A percentile compares a stretch with the other conserved stretches of the same genome.
Conservation (phyloP, 2,797 vertebrate species). For the Coracias cyanogaster region DNA sequence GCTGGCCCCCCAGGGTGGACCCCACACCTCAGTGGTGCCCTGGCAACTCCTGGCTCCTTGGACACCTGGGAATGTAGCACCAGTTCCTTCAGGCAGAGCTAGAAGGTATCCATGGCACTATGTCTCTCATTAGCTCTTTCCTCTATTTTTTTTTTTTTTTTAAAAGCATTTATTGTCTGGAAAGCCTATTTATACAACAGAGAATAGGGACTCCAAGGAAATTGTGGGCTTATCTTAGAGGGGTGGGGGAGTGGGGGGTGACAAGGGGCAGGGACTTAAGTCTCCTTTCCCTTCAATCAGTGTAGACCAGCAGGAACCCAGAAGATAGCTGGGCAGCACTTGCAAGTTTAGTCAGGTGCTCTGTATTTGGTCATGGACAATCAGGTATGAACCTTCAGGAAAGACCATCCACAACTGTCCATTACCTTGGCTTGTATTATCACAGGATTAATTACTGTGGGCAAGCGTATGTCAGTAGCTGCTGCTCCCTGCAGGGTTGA, state of each 20-base stretch:
- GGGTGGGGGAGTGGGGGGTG: too few relatives aligned
- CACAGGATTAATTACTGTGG: background rate
- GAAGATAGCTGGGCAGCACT: background rate
- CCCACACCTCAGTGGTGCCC: background rate
- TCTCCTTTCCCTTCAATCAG: background rate
- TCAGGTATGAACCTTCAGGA: background rate
- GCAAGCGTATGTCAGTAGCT: background rate
- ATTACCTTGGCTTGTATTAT: background rate
- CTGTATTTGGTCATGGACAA: background rate
- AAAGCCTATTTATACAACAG: background rate
- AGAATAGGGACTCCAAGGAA: background rate
- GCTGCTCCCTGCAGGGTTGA: background rate
- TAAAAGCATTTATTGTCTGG: background rate
- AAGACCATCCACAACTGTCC: background rate
- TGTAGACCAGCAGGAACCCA: too few relatives aligned
- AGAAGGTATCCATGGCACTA: background rate
- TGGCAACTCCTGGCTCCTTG: background rate
- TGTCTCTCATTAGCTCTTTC: background rate
- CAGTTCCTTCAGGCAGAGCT: background rate
- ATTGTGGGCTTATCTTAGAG: background rate
- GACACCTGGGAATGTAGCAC: fast-evolving
- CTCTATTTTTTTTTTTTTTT: background rate
- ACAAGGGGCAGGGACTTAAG: background rate
- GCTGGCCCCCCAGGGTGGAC: background rate
- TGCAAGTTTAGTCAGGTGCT: background rate